Evolutionary conservation across 2,797 vertebrate species (phyloP), one percentile per base, ranked within the genome.

Genomic region (Brachyrhaphis roseni): DNA sequence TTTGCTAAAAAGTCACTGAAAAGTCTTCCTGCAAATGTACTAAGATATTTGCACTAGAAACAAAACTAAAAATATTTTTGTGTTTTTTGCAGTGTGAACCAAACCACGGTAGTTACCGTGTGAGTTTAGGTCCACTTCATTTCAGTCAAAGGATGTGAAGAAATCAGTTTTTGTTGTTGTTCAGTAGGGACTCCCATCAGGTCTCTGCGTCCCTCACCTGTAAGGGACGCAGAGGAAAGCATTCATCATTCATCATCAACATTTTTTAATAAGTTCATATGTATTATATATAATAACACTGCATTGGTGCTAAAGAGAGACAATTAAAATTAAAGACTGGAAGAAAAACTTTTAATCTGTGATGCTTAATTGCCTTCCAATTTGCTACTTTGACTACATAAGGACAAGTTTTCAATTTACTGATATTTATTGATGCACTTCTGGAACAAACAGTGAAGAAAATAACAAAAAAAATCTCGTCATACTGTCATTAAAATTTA

Each of bases 101-200:
- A 20, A 64, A 16, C 15, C 6, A 1, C 28, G 20, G 12, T 16
- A 31, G 59, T 96, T 94, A 99, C 98, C 98, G 64, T 99, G 93
- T 74, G 99, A 95, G 91, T 99, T 99, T 36, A 98, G 98, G 89
- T 99, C 98, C 70, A 99, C 98, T 91, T 99, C 98, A 68, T 99
- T 99, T 98, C 98, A 99, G 94, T 99, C 98, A 85, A 99, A 99
- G 4, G 98, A 99, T 13, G 98, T 99, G 77, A 98, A 99, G 96
- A 99, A 99, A 90, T 99, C 98, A 99, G 94, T 99, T 99, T 94
- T 99, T 99, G 93, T 99, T 99, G 91, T 99, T 99, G 88, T 99
- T 99, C 83, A 99, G 95, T 89, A 99, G 96, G 93, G 98, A 99
- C 84, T 99, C 98, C 34, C 99, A 96, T 3, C 98, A 96, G 1